A percentile compares a stretch with the other conserved stretches of the same genome.
Evolutionary conservation across 2,113 vertebrate species (phyloP).

Genomic region (Chionodraco myersi): DNA sequence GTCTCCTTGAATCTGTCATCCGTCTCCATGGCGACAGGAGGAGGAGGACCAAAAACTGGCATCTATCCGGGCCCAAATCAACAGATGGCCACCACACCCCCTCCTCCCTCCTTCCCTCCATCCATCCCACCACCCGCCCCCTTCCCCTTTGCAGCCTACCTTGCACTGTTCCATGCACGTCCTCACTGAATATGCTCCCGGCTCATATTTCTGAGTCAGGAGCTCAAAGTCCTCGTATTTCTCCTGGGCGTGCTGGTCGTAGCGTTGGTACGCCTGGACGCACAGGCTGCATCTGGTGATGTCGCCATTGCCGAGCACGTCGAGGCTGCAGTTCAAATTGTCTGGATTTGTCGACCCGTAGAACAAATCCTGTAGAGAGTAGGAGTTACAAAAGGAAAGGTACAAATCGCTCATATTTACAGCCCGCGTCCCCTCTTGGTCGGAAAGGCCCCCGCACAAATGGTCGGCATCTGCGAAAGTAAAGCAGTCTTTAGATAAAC

Average conservation of each 20-base stretch:
- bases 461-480: slow-evolving; percentile 89
- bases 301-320: slow-evolving; percentile 88
- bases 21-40: slow-evolving; percentile 79
- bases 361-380: slow-evolving; percentile 97
- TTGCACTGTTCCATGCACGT: slow-evolving; percentile 98
- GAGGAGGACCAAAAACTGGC: slow-evolving; percentile 70
- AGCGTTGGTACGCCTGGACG: slow-evolving; percentile 93
- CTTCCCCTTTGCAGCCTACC: slow-evolving; percentile 85
- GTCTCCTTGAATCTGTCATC: slow-evolving; percentile 80
- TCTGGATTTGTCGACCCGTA: slow-evolving; percentile 90
- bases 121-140: background rate
- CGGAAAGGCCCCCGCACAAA: slow-evolving; percentile 88
- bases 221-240: slow-evolving; percentile 98
- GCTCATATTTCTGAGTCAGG: slow-evolving; percentile 95
- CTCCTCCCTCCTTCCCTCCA: background rate
- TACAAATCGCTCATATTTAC: slow-evolving; percentile 94
- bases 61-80: slow-evolving; percentile 75
- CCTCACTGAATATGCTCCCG: slow-evolving; percentile 95
- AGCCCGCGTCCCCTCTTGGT: slow-evolving; percentile 69
- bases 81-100: slow-evolving; percentile 67
- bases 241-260: slow-evolving; percentile 97
- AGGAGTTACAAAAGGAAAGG: slow-evolving; percentile 99
- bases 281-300: slow-evolving; percentile 89
- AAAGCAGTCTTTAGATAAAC: slow-evolving; percentile 90
- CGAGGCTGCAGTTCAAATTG: slow-evolving; percentile 94